These are phyloP conservation scores for Zaprionus taronus DNA, from an alignment of 1,140 invertebrate genomes.

Conservation along the genomic window DNA sequence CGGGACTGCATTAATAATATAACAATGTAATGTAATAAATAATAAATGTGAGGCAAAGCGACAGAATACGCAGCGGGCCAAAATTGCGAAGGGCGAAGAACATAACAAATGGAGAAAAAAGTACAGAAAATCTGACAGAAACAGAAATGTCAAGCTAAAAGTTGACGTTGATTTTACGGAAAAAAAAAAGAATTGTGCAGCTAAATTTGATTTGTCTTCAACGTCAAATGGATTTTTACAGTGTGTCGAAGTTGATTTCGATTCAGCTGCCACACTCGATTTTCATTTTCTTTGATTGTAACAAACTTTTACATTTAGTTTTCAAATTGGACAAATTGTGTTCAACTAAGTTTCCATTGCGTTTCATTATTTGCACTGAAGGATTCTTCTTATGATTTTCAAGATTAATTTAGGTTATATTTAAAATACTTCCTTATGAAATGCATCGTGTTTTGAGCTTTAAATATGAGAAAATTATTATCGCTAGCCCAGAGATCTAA, in stretches of 20 bases:
- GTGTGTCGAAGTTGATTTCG: neutral
- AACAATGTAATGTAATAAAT: conserved; percentile 58
- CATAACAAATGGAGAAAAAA: conserved; percentile 1
- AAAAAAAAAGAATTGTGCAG: neutral
- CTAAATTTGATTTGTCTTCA: conserved; percentile 5
- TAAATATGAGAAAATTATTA: too few relatives aligned
- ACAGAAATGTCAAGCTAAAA: conserved; percentile 4
- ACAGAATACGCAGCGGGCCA: conserved; percentile 19
- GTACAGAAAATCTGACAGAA: conserved; percentile 4
- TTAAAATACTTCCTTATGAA: too few relatives aligned
- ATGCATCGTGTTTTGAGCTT: too few relatives aligned
- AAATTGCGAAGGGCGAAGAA: neutral
- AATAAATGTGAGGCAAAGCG: conserved; percentile 58
- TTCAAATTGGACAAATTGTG: too few relatives aligned
- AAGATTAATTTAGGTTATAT: too few relatives aligned
- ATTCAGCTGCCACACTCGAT: neutral
- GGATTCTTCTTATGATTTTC: too few relatives aligned
- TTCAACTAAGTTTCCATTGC: too few relatives aligned
- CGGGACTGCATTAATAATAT: conserved; percentile 69
- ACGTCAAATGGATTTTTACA: conserved; percentile 5
- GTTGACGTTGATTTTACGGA: conserved; percentile 2
- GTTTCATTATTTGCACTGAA: neutral
- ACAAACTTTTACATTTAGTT: too few relatives aligned
- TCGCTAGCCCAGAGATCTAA: too few relatives aligned
- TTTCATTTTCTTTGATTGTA: neutral